Conservation (phyloP, 2,113 vertebrate species). For the Hystrix cristata region DNA sequence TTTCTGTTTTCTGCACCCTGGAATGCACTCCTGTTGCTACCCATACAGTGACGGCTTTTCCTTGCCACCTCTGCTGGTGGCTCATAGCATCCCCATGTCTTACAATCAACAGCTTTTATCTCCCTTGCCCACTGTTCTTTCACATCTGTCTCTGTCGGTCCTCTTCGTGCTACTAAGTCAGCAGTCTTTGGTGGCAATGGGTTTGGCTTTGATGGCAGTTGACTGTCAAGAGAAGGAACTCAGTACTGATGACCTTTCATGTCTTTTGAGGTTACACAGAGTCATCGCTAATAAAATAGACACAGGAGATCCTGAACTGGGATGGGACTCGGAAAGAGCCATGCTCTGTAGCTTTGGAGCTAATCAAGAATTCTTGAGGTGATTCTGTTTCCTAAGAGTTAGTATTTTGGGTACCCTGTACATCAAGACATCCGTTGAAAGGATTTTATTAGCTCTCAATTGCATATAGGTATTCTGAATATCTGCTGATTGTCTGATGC, state of each 20-base stretch:
- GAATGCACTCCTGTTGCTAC: background rate
- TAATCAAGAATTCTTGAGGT: background rate
- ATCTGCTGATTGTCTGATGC: background rate
- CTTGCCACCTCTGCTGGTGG: slow-evolving; percentile 45
- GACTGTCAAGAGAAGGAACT: slow-evolving; percentile 66
- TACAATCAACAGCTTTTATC: slow-evolving; percentile 68
- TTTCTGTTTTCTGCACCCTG: slow-evolving; percentile 50
- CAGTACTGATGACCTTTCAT: slow-evolving; percentile 48
- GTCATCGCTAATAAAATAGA: slow-evolving; percentile 50
- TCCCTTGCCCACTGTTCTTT: slow-evolving; percentile 61
- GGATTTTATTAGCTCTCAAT: background rate
- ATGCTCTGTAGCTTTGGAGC: background rate
- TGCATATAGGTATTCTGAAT: background rate
- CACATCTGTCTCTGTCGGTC: slow-evolving; percentile 48
- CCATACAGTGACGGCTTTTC: slow-evolving; percentile 67
- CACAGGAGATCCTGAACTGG: slow-evolving; percentile 14
- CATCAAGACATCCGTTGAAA: background rate
- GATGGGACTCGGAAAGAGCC: background rate
- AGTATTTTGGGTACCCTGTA: background rate
- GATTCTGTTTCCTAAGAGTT: background rate
- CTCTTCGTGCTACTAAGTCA: background rate
- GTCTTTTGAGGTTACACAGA: slow-evolving; percentile 23
- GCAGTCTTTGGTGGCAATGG: slow-evolving; percentile 49
- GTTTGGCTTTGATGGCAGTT: slow-evolving; percentile 70
- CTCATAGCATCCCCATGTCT: slow-evolving; percentile 57